A percentile compares a stretch with the other conserved stretches of the same genome.
Evolutionary conservation across 1,140 invertebrate species (phyloP).

Genomic region (Rhopalosiphum maidis): DNA sequence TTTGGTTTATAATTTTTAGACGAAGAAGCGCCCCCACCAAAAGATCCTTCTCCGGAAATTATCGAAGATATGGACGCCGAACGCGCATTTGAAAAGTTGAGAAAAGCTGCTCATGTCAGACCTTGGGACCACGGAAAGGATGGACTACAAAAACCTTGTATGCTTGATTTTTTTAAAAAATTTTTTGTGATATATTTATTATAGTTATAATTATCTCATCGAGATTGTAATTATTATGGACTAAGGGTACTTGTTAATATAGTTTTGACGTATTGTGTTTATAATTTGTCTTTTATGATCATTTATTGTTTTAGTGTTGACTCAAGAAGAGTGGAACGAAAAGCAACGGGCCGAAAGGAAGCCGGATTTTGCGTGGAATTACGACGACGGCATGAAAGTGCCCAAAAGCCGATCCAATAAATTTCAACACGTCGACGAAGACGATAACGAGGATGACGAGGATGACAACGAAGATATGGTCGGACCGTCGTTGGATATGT

Average conservation of each 20-base stretch:
- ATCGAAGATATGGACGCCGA: slow-evolving; percentile 37
- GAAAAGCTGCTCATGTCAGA: slow-evolving; percentile 64
- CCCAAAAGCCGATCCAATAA: neutral
- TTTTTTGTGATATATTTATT: neutral
- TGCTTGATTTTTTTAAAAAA: neutral
- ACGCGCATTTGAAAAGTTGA: slow-evolving; percentile 54
- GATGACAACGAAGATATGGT: slow-evolving; percentile 53
- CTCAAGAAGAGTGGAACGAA: slow-evolving; percentile 81
- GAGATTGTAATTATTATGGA: neutral
- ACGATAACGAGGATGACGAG: neutral
- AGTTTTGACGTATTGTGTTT: neutral
- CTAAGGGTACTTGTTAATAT: neutral
- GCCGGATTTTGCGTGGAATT: slow-evolving; percentile 73
- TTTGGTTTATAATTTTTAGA: slow-evolving; percentile 8
- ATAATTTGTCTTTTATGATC: neutral
- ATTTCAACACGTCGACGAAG: neutral
- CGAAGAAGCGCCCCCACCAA: slow-evolving; percentile 14
- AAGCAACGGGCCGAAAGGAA: slow-evolving; percentile 73
- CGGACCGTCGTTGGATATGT: slow-evolving; percentile 59
- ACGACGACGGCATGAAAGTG: slow-evolving; percentile 2
- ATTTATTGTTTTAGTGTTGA: slow-evolving; percentile 65
- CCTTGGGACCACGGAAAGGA: slow-evolving; percentile 75
- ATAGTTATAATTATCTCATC: neutral
- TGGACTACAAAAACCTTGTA: slow-evolving; percentile 60
- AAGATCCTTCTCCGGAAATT: slow-evolving; percentile 23